Evolutionary conservation across 2,113 vertebrate species (phyloP).

Genomic region (Anthoscopus minutus): DNA sequence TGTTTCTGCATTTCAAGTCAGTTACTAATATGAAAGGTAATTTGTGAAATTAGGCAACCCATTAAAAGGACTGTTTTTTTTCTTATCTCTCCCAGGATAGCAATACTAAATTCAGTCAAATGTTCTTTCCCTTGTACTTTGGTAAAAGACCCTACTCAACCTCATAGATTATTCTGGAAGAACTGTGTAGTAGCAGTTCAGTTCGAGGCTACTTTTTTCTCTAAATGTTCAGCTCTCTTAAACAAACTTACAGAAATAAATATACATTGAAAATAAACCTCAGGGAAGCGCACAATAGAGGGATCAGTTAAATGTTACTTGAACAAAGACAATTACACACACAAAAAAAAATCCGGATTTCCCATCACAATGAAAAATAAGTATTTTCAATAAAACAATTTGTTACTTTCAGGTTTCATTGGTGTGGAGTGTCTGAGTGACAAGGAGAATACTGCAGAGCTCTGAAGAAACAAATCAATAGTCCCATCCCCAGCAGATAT

Average conservation of each 20-base stretch:
- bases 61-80: not conserved
- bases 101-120: not conserved
- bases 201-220: not conserved
- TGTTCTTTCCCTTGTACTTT: not conserved
- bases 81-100: not conserved
- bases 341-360: not conserved
- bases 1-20: not conserved
- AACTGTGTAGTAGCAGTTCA: not conserved
- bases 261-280: not conserved
- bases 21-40: not conserved
- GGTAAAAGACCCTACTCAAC: not conserved
- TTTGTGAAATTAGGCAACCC: not conserved
- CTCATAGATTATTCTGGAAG: not conserved
- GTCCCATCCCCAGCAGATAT: not conserved
- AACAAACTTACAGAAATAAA: not conserved
- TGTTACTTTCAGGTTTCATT: not conserved
- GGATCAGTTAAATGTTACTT: not conserved
- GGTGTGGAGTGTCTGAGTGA: not conserved
- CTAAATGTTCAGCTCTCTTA: not conserved
- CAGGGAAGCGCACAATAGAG: not conserved
- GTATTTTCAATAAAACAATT: not conserved
- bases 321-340: not conserved
- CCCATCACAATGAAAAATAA: not conserved
- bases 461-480: not conserved
- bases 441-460: not conserved